phyloP scores from a whole-genome alignment of 2,113 vertebrate species.

The Vulpes ferrilata region DNA sequence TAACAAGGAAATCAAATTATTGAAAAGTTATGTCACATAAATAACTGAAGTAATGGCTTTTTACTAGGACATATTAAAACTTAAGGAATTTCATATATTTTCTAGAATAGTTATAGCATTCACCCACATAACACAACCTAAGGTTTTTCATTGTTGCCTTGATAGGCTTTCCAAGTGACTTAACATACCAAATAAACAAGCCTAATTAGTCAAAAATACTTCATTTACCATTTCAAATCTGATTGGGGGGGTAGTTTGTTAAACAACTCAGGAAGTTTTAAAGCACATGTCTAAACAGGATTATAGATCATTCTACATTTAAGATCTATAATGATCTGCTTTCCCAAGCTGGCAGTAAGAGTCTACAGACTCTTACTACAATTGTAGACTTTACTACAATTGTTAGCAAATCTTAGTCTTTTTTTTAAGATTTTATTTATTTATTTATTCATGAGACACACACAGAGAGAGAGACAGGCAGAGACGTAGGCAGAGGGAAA shows the following conservation, averaged over 20 bases:
- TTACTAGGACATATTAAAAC: background rate
- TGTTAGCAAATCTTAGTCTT: too few relatives aligned
- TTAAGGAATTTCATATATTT: background rate
- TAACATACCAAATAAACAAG: background rate
- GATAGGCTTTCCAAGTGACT: background rate
- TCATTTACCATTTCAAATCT: background rate
- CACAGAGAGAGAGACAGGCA: too few relatives aligned
- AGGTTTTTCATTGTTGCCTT: background rate
- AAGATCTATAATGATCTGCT: background rate
- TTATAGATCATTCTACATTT: background rate
- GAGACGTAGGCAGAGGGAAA: too few relatives aligned
- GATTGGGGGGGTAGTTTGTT: background rate
- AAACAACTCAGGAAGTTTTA: background rate
- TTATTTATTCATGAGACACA: too few relatives aligned
- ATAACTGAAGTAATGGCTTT: background rate
- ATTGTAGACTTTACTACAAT: too few relatives aligned
- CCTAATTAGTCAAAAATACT: background rate
- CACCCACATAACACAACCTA: background rate
- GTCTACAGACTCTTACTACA: too few relatives aligned
- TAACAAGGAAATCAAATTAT: background rate
- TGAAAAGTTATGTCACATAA: background rate
- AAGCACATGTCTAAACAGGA: background rate
- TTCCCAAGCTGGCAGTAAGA: too few relatives aligned
- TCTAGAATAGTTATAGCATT: background rate
- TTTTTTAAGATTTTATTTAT: too few relatives aligned